phyloP scores from a whole-genome alignment of 2,888 invertebrate genomes.

The Abrostola triplasia region DNA sequence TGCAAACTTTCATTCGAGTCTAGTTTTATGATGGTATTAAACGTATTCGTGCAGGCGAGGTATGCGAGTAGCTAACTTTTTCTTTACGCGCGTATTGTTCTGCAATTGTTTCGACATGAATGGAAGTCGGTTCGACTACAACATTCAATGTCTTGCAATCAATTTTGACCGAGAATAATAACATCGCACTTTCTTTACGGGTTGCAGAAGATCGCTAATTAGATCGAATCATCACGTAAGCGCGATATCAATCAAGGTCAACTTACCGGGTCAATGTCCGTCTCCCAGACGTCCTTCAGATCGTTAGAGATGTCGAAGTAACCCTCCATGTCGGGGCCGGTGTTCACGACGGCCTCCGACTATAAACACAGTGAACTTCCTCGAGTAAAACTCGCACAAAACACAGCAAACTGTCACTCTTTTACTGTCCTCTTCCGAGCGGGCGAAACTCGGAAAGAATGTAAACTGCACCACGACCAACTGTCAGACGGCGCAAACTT shows the following conservation, averaged over 20 bases:
- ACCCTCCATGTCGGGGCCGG: conserved; percentile 90
- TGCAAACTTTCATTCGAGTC: conserved; percentile 44
- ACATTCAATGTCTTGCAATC: conserved; percentile 25
- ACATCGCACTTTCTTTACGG: conserved; percentile 19
- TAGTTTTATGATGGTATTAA: conserved; percentile 36
- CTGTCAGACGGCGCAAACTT: conserved; percentile 59
- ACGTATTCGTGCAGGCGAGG: conserved; percentile 28
- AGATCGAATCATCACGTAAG: conserved; percentile 55
- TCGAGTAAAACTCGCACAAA: conserved; percentile 73
- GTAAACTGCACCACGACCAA: conserved; percentile 69
- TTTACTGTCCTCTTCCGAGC: conserved; percentile 71
- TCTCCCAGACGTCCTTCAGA: conserved; percentile 94
- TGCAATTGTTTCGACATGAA: conserved; percentile 46
- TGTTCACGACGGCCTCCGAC: conserved; percentile 76
- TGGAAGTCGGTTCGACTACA: conserved; percentile 27
- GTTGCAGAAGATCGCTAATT: conserved; percentile 44
- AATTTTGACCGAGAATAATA: conserved; percentile 24
- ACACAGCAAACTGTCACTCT: conserved; percentile 80
- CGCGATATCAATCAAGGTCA: conserved; percentile 77
- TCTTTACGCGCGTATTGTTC: conserved; percentile 36
- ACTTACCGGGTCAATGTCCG: conserved; percentile 95
- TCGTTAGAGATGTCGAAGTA: conserved; percentile 93
- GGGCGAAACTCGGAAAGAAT: conserved; percentile 70
- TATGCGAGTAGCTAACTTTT: conserved; percentile 35
- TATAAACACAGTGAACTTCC: conserved; percentile 68